A percentile compares a stretch with the other conserved stretches of the same genome.
Conservation (phyloP, 2,113 vertebrate species). For the Dicaeum eximium region DNA sequence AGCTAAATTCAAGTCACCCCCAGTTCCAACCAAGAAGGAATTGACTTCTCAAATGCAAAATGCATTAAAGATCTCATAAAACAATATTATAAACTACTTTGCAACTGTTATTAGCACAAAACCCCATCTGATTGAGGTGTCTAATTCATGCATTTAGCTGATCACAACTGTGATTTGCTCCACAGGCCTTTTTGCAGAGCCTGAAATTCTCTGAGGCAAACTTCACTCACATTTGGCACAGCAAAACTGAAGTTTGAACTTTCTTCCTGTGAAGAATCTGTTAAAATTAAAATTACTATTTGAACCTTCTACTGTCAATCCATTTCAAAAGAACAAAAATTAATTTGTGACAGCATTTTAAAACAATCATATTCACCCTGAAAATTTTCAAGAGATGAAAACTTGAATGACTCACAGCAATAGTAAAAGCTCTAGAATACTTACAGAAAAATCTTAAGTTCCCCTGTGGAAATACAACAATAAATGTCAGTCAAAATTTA, state of each 20-base stretch:
- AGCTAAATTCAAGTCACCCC: neutral
- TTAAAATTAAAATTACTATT: neutral
- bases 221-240: neutral
- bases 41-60: neutral
- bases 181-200: neutral
- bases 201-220: neutral
- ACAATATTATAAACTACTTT: neutral
- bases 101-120: neutral
- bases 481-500: neutral
- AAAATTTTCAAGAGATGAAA: neutral
- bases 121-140: neutral
- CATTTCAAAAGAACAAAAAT: neutral
- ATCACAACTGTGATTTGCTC: neutral
- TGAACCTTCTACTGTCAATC: neutral
- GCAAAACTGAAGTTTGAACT: neutral
- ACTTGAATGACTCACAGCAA: neutral
- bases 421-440: neutral
- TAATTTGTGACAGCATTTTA: neutral
- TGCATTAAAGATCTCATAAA: neutral
- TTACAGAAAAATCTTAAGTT: neutral
- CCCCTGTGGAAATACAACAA: neutral
- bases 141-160: neutral
- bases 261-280: neutral
- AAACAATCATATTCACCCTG: neutral
- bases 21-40: neutral